phyloP scores from a whole-genome alignment of 2,113 vertebrate genomes.

The Acrocephalus kingi region DNA sequence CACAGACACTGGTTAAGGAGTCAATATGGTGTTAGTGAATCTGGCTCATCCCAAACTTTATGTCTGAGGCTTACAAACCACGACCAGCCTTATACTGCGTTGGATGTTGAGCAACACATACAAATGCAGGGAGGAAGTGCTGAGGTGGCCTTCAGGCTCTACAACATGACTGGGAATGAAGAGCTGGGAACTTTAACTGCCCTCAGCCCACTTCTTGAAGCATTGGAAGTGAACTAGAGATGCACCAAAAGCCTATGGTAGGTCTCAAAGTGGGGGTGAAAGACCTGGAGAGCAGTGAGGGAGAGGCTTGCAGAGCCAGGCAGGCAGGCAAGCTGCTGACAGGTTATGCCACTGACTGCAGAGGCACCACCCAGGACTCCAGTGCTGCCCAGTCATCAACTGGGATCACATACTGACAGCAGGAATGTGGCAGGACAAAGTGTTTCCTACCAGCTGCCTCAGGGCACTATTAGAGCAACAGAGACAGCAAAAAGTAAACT shows the following conservation, averaged over 20 bases:
- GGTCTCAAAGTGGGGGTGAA: fast-evolving
- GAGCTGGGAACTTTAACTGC: background rate
- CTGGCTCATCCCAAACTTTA: background rate
- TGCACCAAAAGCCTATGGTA: background rate
- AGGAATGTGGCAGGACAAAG: background rate
- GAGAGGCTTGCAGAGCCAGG: background rate
- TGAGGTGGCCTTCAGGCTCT: background rate
- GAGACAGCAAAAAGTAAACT: background rate
- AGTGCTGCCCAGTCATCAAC: background rate
- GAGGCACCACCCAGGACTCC: background rate
- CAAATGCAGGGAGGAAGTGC: background rate
- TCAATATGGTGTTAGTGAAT: background rate
- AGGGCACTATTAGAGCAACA: background rate
- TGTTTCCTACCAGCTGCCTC: background rate
- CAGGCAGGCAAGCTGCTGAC: background rate
- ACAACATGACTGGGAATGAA: background rate
- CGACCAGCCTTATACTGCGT: fast-evolving
- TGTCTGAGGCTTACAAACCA: background rate
- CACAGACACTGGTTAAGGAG: background rate
- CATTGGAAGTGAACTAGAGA: background rate
- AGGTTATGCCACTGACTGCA: background rate
- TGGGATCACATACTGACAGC: background rate
- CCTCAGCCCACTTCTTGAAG: background rate
- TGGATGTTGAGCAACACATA: background rate
- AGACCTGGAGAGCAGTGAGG: background rate